A percentile compares a stretch with the other conserved stretches of the same genome.
Conservation (phyloP, 2,113 vertebrate species). For the Hyperopisus bebe region DNA sequence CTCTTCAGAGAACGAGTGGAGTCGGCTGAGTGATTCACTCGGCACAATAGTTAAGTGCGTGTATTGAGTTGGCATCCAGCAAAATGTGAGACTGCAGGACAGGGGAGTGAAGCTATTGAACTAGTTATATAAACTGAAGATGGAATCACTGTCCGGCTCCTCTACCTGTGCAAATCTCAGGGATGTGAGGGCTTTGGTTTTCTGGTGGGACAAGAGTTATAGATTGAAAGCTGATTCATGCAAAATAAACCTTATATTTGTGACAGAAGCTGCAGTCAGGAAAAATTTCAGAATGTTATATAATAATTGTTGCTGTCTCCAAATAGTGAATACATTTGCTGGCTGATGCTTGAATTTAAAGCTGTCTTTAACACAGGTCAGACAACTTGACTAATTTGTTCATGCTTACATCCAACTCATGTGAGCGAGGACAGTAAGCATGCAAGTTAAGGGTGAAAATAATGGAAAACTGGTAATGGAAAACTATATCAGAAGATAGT, state of each 20-base stretch:
- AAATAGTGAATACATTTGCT: not conserved
- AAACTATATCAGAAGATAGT: not conserved
- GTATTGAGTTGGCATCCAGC: not conserved
- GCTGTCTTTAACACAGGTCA: not conserved
- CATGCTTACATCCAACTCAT: not conserved
- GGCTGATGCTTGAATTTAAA: not conserved
- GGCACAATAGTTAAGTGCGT: not conserved
- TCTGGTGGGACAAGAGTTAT: not conserved
- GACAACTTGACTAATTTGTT: not conserved
- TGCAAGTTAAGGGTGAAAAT: not conserved
- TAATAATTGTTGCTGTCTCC: not conserved
- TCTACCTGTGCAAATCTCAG: not conserved
- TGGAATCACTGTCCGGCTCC: not conserved
- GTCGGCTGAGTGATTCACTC: not conserved
- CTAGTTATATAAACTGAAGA: not conserved
- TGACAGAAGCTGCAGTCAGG: not conserved
- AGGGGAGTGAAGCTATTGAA: not conserved
- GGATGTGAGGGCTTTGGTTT: not conserved
- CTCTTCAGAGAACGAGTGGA: not conserved
- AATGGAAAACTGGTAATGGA: not conserved
- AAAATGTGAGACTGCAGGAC: not conserved
- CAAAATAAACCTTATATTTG: not conserved
- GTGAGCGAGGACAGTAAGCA: not conserved
- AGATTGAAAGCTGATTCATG: not conserved
- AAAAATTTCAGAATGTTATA: not conserved